These are phyloP conservation scores for Rhamphomyia laevipes DNA, from an alignment of 2,888 invertebrate species.

Conservation along the genomic window DNA sequence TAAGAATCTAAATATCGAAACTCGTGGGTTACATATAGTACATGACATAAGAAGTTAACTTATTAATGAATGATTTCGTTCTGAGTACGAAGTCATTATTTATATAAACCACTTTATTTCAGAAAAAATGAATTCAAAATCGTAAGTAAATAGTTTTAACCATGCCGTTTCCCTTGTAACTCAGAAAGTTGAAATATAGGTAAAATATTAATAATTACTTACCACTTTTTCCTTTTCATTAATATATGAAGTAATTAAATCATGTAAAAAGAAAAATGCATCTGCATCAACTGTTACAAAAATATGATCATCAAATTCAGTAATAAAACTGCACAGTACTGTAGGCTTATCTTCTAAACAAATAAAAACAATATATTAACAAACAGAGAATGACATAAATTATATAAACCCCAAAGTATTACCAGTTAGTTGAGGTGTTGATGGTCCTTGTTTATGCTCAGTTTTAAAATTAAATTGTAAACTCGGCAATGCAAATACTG, in stretches of 20 bases:
- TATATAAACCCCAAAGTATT: slow-evolving; percentile 17
- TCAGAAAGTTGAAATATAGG: background rate
- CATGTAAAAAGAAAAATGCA: slow-evolving; percentile 95
- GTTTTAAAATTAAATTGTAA: slow-evolving; percentile 88
- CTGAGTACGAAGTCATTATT: no score
- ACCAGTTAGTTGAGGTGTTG: slow-evolving; percentile 56
- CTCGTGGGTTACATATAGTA: no score
- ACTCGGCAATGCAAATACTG: slow-evolving; percentile 92
- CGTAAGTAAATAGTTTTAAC: no score
- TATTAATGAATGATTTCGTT: no score
- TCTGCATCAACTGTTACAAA: slow-evolving; percentile 97
- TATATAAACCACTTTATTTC: no score
- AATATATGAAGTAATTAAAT: slow-evolving; percentile 90
- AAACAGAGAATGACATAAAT: background rate
- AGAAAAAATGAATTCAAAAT: no score
- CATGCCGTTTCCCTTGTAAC: no score
- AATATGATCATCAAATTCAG: slow-evolving; percentile 97
- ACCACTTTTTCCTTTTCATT: slow-evolving; percentile 84
- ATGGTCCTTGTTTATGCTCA: slow-evolving; percentile 71
- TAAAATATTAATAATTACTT: slow-evolving; percentile 21
- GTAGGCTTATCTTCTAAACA: slow-evolving; percentile 63
- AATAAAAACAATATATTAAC: slow-evolving; percentile 1
- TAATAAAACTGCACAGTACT: slow-evolving; percentile 94
- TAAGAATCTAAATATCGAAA: no score
- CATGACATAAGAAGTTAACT: no score